phyloP scores from a whole-genome alignment of 1,140 invertebrate genomes.

The Drosophila oshimai region DNA sequence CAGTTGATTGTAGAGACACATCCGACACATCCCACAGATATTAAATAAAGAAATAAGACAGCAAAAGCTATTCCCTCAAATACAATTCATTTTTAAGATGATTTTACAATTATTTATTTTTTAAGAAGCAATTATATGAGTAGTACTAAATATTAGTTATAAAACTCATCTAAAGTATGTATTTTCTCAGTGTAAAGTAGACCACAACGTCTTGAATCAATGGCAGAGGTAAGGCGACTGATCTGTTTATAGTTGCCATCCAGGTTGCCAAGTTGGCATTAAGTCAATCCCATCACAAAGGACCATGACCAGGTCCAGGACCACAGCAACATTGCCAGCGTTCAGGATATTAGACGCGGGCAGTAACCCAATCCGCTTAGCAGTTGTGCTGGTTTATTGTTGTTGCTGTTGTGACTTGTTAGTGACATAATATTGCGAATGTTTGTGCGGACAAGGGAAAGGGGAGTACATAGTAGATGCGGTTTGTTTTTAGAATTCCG shows the following conservation, averaged over 20 bases:
- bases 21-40: too few species aligned
- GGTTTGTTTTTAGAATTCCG: constrained; percentile 34
- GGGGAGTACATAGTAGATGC: neutral
- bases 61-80: too few species aligned
- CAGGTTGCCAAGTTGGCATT: constrained; percentile 16
- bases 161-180: neutral
- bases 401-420: constrained; percentile 20
- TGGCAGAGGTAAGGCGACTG: constrained; percentile 16
- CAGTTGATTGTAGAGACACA: too few species aligned
- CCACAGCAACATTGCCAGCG: constrained; percentile 15
- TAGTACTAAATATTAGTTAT: too few species aligned
- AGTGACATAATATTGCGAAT: constrained; percentile 11
- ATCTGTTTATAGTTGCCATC: constrained; percentile 22
- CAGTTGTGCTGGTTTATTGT: constrained; percentile 1
- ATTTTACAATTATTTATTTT: too few species aligned
- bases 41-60: too few species aligned
- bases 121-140: too few species aligned
- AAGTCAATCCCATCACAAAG: constrained; percentile 56
- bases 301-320: constrained; percentile 35
- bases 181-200: neutral
- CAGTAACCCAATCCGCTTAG: constrained; percentile 42
- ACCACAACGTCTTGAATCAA: neutral
- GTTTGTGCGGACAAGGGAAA: neutral
- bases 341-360: constrained; percentile 10
- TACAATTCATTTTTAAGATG: too few species aligned